Conservation (phyloP, 2,797 vertebrate genomes). For the Sebastes iracundus region DNA sequence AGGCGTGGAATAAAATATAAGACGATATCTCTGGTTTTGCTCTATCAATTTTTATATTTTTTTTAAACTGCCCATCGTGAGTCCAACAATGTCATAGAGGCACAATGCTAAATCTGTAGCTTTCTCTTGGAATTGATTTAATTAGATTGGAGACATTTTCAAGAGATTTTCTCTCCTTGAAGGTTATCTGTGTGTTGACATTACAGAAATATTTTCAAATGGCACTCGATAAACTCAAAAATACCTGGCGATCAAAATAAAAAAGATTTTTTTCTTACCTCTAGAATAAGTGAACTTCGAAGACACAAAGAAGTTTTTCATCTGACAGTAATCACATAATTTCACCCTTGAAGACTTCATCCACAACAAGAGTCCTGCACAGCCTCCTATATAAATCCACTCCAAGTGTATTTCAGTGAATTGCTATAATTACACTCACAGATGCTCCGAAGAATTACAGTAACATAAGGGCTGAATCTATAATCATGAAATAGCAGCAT, state of each 20-base stretch:
- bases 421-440: constrained; percentile 21
- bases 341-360: background rate
- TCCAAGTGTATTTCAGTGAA: constrained; percentile 11
- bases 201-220: background rate
- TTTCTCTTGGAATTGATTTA: background rate
- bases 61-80: background rate
- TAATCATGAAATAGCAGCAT: background rate
- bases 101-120: background rate
- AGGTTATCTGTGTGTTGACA: background rate
- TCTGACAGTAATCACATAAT: background rate
- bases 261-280: background rate
- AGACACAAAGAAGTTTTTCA: background rate
- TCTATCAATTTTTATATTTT: too few relatives aligned
- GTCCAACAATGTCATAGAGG: background rate
- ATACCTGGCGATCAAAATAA: background rate
- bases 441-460: constrained; percentile 12
- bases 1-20: background rate
- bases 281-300: background rate
- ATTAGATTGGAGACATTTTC: background rate
- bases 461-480: background rate
- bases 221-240: background rate
- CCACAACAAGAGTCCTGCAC: constrained; percentile 1
- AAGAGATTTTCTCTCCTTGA: background rate
- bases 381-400: constrained; percentile 5
- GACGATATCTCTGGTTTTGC: background rate